phyloP scores from a whole-genome alignment of 2,113 vertebrate genomes.

The Neodon shergylaensis region DNA sequence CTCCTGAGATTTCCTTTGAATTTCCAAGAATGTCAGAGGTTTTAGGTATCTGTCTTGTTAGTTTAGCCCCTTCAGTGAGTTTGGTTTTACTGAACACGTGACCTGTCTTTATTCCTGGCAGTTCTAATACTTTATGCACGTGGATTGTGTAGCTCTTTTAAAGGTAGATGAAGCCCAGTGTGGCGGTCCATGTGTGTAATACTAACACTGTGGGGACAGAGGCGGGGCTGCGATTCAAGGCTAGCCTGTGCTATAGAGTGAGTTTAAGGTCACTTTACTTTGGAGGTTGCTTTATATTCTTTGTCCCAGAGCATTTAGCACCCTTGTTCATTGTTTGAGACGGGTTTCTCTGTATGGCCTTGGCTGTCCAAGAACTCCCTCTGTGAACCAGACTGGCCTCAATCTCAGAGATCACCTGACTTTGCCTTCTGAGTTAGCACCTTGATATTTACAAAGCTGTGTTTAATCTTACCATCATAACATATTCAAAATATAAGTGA shows the following conservation, averaged over 20 bases:
- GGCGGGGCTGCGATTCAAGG: neutral
- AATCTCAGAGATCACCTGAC: neutral
- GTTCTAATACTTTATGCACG: neutral
- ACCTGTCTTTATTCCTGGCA: neutral
- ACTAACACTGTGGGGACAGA: neutral
- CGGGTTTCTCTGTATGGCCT: neutral
- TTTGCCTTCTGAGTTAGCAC: neutral
- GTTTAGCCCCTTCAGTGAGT: neutral
- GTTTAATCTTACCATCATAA: conserved; percentile 10
- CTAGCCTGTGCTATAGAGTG: neutral
- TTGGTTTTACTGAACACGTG: conserved; percentile 27
- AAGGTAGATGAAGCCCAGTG: neutral
- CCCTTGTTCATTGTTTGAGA: neutral
- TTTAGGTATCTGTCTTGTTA: neutral
- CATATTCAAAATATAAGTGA: conserved; percentile 21
- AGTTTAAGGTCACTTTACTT: neutral
- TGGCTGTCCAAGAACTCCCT: too few species aligned
- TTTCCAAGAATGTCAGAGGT: neutral
- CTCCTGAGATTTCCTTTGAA: neutral
- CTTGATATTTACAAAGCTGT: neutral
- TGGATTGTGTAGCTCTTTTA: neutral
- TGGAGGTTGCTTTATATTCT: conserved; percentile 18
- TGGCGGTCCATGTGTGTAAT: neutral
- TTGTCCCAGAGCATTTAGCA: conserved; percentile 2
- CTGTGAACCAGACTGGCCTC: too few species aligned